Evolutionary conservation across 2,888 invertebrate species (phyloP), one percentile per base, ranked within the genome.

Genomic region (Apodemia duryi): DNA sequence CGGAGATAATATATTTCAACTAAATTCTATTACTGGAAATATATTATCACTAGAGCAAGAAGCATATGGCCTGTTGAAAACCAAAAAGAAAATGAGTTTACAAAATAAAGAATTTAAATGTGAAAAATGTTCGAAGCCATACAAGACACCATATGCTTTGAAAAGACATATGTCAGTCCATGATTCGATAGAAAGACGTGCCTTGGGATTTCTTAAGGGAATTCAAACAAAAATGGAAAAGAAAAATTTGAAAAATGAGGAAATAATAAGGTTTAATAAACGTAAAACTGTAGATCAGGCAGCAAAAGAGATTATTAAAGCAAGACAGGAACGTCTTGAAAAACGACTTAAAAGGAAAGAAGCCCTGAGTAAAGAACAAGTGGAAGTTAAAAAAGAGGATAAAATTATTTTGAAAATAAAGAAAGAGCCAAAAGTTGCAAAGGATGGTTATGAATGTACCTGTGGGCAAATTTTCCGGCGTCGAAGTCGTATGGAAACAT

Each of bases 21-120:
- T 91, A 0, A 91, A 91, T 70, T 91, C 91, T 2, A 91, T 91
- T 57, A 91, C 91, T 2, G 88, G 91, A 0, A 83, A 91, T 66
- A 78, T 85, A 2, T 68, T 89, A 41, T 80, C 91, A 0, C 69
- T 91, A 11, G 89, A 90, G 73, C 88, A 91, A 73, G 87, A 90
- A 74, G 90, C 88, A 0, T 88, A 85, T 32, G 84, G 84, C 1
- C 72, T 88, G 43, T 71, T 89, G 6, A 80, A 84, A 77, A 79
- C 80, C 10, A 54, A 54, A 54, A 54, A 54, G 54, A 54, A 54
- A 54, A 54, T 10, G 10, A 54, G 29, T 35, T 52, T 61, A 6
- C 61, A 62, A 4, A 64, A 65, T 6, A 67, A 65, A 54, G 54
- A 28, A 10, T 61, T 63, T 21, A 51, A 66, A 46, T 70, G 70